Percentiles rank a stretch among this genome's conserved stretches.
Conservation (phyloP, 2,888 invertebrate species). For the Dorcus parallelipipedus region DNA sequence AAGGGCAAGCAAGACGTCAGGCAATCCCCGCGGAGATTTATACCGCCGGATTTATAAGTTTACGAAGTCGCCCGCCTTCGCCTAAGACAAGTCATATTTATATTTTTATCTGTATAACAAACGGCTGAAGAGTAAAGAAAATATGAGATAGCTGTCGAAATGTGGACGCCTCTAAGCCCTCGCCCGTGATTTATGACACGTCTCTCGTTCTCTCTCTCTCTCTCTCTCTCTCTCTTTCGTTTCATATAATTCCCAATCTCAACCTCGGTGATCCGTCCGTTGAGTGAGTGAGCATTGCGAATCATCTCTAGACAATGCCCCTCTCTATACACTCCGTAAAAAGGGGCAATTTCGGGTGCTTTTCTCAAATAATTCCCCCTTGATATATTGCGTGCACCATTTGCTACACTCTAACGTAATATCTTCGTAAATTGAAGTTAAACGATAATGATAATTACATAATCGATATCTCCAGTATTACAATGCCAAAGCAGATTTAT, state of each 20-base stretch:
- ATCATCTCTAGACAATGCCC: constrained; percentile 17
- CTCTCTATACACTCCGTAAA: not conserved
- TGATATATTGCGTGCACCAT: constrained; percentile 7
- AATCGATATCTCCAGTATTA: too few relatives aligned
- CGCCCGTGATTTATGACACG: constrained; percentile 4
- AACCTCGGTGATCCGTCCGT: constrained; percentile 14
- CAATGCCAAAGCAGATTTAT: too few relatives aligned
- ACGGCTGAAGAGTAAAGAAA: constrained; percentile 40
- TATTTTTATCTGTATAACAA: constrained; percentile 45
- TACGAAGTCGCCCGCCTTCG: constrained; percentile 39
- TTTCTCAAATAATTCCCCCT: constrained; percentile 16
- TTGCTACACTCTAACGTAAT: not conserved
- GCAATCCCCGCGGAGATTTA: constrained; percentile 39
- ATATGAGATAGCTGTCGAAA: constrained; percentile 44
- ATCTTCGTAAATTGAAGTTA: too few relatives aligned
- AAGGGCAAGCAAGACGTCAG: constrained; percentile 24
- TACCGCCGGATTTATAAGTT: constrained; percentile 38
- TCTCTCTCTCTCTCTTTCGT: constrained; percentile 1
- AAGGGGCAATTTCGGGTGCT: constrained; percentile 14
- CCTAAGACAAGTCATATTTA: constrained; percentile 44
- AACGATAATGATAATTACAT: too few relatives aligned
- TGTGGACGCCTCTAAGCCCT: not conserved
- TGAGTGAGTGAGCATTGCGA: constrained; percentile 23
- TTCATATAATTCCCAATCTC: constrained; percentile 29
- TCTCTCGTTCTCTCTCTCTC: too few relatives aligned